Conservation (phyloP, 2,888 invertebrate genomes). For the Piscicola geometra region DNA sequence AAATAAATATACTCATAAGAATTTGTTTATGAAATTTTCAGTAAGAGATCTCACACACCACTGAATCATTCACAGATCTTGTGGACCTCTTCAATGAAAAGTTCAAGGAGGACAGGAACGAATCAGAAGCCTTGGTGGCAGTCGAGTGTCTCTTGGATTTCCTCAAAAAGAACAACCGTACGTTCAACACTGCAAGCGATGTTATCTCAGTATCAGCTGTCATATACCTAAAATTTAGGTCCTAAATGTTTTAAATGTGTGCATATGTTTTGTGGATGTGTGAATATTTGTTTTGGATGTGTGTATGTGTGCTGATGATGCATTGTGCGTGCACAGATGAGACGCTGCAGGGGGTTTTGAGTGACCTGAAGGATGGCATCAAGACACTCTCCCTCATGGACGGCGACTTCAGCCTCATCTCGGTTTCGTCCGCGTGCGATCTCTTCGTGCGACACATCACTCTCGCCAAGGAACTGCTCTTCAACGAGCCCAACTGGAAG, state of each 20-base stretch:
- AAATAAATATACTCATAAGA: no score
- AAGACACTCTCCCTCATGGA: slow-evolving; percentile 8
- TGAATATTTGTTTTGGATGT: no score
- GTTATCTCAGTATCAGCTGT: no score
- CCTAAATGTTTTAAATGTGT: no score
- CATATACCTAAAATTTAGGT: no score
- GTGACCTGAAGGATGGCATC: slow-evolving; percentile 12
- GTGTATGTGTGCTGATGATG: no score
- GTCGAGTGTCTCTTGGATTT: background rate
- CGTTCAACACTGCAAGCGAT: background rate
- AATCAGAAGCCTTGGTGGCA: slow-evolving; percentile 7
- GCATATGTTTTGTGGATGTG: no score
- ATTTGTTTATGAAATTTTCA: no score
- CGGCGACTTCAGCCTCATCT: background rate
- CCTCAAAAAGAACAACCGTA: background rate
- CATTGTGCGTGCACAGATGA: background rate
- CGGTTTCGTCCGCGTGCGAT: slow-evolving; percentile 6
- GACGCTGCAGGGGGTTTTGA: slow-evolving; percentile 19
- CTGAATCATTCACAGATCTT: background rate
- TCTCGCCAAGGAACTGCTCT: background rate
- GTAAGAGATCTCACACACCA: no score
- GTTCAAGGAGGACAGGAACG: background rate
- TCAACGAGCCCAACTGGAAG: slow-evolving; percentile 1
- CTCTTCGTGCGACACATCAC: slow-evolving; percentile 12
- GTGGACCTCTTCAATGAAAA: slow-evolving; percentile 3